phyloP scores from a whole-genome alignment of 92 coral and sea anemone species.

The Scolanthus callimorphus region DNA sequence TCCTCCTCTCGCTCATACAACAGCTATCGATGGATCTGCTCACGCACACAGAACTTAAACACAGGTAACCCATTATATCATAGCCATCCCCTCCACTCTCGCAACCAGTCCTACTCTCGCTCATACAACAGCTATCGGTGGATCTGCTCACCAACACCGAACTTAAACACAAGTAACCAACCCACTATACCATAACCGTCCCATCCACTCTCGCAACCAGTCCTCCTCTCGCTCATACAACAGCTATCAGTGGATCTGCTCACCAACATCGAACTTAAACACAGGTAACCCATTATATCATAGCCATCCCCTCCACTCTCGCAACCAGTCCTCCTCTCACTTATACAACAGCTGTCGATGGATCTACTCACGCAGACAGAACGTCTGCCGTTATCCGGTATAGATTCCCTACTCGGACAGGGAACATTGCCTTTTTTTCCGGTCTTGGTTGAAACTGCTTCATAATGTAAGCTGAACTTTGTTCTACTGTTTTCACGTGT shows the following conservation, averaged over 20 bases:
- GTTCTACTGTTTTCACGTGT: background rate
- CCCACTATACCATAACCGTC: no score
- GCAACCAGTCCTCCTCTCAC: no score
- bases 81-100: slow-evolving; percentile 64
- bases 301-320: no score
- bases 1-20: slow-evolving; percentile 90
- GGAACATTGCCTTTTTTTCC: no score
- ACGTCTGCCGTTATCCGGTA: no score
- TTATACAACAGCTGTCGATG: no score
- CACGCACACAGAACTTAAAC: slow-evolving; percentile 81
- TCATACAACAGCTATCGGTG: slow-evolving; percentile 95
- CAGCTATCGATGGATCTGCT: slow-evolving; percentile 91
- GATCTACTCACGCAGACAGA: no score
- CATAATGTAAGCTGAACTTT: no score
- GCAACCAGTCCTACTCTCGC: slow-evolving; percentile 88
- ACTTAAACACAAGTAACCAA: slow-evolving; percentile 91
- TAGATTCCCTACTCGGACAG: no score
- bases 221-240: slow-evolving; percentile 84
- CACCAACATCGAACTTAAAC: slow-evolving; percentile 80
- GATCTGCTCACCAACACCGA: slow-evolving; percentile 84
- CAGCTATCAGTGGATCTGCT: slow-evolving; percentile 89
- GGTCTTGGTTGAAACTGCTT: no score
- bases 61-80: no score
- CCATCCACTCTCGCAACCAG: slow-evolving; percentile 79
- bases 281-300: no score